These are phyloP conservation scores for Thryonomys swinderianus DNA, from an alignment of 2,113 vertebrate species.

Conservation along the genomic window DNA sequence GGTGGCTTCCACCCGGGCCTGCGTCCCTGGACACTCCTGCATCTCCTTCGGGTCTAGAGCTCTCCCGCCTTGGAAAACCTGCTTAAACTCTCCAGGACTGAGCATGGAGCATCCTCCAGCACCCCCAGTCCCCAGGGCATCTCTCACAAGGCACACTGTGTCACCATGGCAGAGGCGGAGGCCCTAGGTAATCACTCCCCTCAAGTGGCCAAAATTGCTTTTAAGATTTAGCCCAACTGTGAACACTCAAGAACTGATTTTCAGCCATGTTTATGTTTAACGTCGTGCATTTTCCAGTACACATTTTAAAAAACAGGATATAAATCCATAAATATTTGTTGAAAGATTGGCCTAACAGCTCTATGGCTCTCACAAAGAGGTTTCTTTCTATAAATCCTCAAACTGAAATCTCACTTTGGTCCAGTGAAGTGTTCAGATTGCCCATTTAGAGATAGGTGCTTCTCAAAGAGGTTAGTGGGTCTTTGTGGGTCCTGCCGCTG, in stretches of 20 bases:
- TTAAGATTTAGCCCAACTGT: not conserved
- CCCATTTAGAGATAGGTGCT: not conserved
- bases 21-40: not conserved
- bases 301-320: not conserved
- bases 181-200: not conserved
- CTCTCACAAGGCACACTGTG: accelerated
- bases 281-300: not conserved
- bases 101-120: not conserved
- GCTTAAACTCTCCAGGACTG: not conserved
- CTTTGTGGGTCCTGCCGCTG: not conserved
- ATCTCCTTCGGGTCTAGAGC: not conserved
- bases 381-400: not conserved
- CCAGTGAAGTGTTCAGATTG: not conserved
- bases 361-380: not conserved
- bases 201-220: too few relatives aligned
- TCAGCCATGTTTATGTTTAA: not conserved
- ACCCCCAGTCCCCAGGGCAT: not conserved
- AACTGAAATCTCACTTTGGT: not conserved
- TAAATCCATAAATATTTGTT: not conserved
- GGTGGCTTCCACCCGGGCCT: not conserved
- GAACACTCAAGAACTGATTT: not conserved
- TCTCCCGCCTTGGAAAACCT: not conserved
- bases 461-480: not conserved
- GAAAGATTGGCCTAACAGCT: not conserved
- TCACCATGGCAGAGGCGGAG: not conserved